phyloP scores from a whole-genome alignment of 2,888 invertebrate species.

The Limnephilus rhombicus region DNA sequence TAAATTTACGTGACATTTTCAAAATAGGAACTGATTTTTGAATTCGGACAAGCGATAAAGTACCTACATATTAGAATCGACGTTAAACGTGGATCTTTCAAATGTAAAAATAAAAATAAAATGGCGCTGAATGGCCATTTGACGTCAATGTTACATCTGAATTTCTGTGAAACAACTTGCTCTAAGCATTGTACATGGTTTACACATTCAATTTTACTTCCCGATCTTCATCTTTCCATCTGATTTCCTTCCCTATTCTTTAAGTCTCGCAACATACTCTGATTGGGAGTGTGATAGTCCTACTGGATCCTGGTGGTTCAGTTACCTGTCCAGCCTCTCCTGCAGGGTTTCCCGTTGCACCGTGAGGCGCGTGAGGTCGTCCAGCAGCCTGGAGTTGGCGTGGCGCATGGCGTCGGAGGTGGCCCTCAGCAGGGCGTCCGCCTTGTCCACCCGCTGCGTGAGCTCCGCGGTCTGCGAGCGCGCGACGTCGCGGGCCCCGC shows the following conservation, averaged over 20 bases:
- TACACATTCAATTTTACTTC: not conserved
- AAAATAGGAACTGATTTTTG: no score
- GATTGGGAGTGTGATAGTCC: no score
- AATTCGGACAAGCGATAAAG: no score
- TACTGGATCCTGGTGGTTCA: not conserved
- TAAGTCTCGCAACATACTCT: not conserved
- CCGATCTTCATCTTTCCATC: no score
- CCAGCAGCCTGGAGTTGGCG: slow-evolving; percentile 69
- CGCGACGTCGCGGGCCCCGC: slow-evolving; percentile 69
- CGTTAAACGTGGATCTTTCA: no score
- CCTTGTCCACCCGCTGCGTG: slow-evolving; percentile 67
- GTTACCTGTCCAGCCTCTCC: slow-evolving; percentile 70
- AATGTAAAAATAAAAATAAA: no score
- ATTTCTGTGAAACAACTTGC: no score
- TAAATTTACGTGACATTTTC: no score
- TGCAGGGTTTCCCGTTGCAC: slow-evolving; percentile 75
- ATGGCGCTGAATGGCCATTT: no score
- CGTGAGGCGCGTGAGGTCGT: slow-evolving; percentile 73
- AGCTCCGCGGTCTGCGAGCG: slow-evolving; percentile 68
- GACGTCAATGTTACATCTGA: no score
- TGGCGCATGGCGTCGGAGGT: slow-evolving; percentile 67
- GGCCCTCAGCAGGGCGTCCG: slow-evolving; percentile 66
- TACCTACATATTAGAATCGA: no score
- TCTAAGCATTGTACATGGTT: slow-evolving; percentile 5
- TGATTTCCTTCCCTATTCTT: not conserved